Conservation (phyloP, 2,797 vertebrate species). For the Pelodytes ibericus region DNA sequence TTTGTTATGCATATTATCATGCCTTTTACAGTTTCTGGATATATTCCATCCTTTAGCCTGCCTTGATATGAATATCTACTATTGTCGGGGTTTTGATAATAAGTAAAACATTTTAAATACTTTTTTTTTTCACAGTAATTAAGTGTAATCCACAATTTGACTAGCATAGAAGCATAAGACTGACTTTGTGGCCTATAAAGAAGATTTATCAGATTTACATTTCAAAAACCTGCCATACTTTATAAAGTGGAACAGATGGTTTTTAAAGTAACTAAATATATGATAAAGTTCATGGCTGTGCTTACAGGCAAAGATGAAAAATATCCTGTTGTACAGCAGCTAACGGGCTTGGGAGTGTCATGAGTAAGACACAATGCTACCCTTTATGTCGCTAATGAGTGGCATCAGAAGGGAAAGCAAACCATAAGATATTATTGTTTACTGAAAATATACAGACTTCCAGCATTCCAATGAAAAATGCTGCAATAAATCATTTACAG, state of each 20-base stretch:
- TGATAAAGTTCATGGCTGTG: neutral
- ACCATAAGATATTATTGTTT: slow-evolving; percentile 36
- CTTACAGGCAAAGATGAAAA: neutral
- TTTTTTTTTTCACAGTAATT: no score
- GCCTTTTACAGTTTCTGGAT: no score
- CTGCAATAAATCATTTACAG: slow-evolving; percentile 42
- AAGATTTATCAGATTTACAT: neutral
- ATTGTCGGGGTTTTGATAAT: no score
- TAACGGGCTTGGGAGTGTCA: slow-evolving; percentile 9
- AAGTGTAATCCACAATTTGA: no score
- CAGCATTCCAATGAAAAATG: slow-evolving; percentile 27
- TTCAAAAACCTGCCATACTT: neutral
- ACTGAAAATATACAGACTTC: slow-evolving; percentile 44
- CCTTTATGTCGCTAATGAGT: slow-evolving; percentile 30
- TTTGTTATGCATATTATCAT: no score
- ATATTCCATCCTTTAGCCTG: no score
- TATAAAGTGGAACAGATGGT: no score
- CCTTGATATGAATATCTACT: no score
- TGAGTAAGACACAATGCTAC: slow-evolving; percentile 24
- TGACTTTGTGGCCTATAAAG: neutral
- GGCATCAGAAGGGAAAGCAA: slow-evolving; percentile 13
- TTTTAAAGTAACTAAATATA: neutral
- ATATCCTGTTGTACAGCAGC: neutral
- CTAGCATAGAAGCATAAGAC: no score
- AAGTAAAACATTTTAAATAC: no score